Percentiles rank a stretch among this genome's conserved stretches.
Conservation (phyloP, 2,797 vertebrate genomes). For the Coreius guichenoti region DNA sequence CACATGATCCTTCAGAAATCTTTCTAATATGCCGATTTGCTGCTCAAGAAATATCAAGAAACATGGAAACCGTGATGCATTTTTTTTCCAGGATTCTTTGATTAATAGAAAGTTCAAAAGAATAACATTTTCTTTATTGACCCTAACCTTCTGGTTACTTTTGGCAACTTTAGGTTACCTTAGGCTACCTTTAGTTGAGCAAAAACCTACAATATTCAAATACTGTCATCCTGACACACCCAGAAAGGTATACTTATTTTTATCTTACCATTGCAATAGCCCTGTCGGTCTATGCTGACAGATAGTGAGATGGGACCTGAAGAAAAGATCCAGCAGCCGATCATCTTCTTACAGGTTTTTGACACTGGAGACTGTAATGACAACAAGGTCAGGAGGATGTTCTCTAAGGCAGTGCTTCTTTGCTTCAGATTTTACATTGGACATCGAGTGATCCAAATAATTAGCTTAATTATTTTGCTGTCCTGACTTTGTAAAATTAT, state of each 20-base stretch:
- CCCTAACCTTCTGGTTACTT: not conserved
- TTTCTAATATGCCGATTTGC: not conserved
- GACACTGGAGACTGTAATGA: slow-evolving; percentile 77
- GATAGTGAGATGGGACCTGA: slow-evolving; percentile 83
- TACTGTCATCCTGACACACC: not conserved
- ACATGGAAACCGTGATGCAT: not conserved
- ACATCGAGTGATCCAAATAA: not conserved
- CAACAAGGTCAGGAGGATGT: not conserved
- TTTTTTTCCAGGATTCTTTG: not conserved
- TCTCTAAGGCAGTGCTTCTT: not conserved
- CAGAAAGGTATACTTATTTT: not conserved
- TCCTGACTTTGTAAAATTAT: not conserved
- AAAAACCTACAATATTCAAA: not conserved
- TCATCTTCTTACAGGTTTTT: slow-evolving; percentile 82
- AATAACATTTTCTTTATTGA: not conserved
- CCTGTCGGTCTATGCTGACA: slow-evolving; percentile 84
- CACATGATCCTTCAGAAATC: not conserved
- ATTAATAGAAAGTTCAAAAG: not conserved
- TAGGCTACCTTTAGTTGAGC: not conserved
- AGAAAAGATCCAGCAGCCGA: slow-evolving; percentile 84
- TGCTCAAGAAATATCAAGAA: not conserved
- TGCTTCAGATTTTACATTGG: not conserved
- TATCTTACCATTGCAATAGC: slow-evolving; percentile 84
- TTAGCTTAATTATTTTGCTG: not conserved
- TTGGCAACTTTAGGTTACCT: not conserved